Conservation (phyloP, 2,888 invertebrate species). For the Suillia variegata region DNA sequence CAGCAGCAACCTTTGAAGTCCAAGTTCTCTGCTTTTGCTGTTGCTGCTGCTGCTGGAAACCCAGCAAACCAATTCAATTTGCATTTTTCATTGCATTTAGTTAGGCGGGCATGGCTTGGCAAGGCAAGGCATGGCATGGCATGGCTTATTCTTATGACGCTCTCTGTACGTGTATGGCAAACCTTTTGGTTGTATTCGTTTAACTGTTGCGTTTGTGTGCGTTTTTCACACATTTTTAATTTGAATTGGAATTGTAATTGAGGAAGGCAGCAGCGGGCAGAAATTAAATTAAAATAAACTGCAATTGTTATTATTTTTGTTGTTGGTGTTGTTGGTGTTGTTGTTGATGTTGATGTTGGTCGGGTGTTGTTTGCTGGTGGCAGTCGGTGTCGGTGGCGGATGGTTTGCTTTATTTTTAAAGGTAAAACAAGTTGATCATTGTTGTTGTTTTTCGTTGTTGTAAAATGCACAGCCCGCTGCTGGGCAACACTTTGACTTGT, state of each 20-base stretch:
- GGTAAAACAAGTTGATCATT: not conserved
- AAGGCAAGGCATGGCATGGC: too few species aligned
- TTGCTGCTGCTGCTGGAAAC: not conserved
- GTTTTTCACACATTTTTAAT: constrained; percentile 6
- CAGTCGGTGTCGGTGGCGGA: too few species aligned
- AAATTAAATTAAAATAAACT: too few species aligned
- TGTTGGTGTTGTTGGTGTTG: too few species aligned
- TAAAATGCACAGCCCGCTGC: too few species aligned
- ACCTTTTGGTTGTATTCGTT: constrained; percentile 1
- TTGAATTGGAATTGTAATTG: not conserved
- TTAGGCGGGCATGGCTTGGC: too few species aligned
- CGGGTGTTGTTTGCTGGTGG: too few species aligned
- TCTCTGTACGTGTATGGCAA: constrained; percentile 1
- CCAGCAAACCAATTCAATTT: not conserved
- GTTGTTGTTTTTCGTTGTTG: constrained; percentile 4
- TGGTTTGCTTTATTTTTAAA: constrained; percentile 10
- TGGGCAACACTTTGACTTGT: too few species aligned
- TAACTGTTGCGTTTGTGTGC: not conserved
- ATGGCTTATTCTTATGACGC: too few species aligned
- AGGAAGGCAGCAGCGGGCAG: not conserved
- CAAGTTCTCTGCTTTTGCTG: not conserved
- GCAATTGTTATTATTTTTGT: too few species aligned
- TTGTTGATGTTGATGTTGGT: too few species aligned
- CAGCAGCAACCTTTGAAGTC: not conserved
- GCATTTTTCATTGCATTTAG: not conserved